These are phyloP conservation scores for Triplophysa dalaica DNA, from an alignment of 2,113 vertebrate genomes.

Conservation along the genomic window DNA sequence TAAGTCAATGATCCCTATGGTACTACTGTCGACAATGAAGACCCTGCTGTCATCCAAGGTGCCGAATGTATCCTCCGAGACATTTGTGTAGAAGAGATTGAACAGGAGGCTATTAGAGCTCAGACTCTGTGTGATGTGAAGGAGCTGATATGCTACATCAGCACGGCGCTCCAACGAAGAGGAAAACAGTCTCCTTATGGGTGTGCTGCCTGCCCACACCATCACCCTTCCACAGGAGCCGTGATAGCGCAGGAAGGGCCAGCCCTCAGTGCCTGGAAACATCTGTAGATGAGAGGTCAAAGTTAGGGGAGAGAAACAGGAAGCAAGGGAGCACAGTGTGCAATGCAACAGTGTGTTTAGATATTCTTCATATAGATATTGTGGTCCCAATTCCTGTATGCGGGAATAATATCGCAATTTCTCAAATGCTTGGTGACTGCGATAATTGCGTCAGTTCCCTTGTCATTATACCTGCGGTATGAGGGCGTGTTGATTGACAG, in stretches of 20 bases:
- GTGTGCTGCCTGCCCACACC: slow-evolving; percentile 73
- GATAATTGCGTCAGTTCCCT: background rate
- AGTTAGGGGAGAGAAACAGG: slow-evolving; percentile 36
- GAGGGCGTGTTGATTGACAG: slow-evolving; percentile 81
- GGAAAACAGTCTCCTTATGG: slow-evolving; percentile 68
- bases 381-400: background rate
- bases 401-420: background rate
- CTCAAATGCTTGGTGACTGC: background rate
- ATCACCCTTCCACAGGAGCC: slow-evolving; percentile 80
- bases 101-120: slow-evolving; percentile 80
- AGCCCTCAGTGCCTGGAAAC: slow-evolving; percentile 81
- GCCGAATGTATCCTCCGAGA: slow-evolving; percentile 78
- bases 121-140: slow-evolving; percentile 74
- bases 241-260: slow-evolving; percentile 82
- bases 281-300: slow-evolving; percentile 69
- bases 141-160: slow-evolving; percentile 79
- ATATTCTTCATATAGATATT: background rate
- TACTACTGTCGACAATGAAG: slow-evolving; percentile 81
- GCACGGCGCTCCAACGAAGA: slow-evolving; percentile 66
- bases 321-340: slow-evolving; percentile 19
- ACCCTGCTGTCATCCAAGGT: slow-evolving; percentile 78
- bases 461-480: slow-evolving; percentile 73
- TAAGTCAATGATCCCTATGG: slow-evolving; percentile 81
- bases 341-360: background rate
- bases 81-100: slow-evolving; percentile 79